phyloP scores from a whole-genome alignment of 2,888 invertebrate genomes.

The Lithophane semibrunnea region DNA sequence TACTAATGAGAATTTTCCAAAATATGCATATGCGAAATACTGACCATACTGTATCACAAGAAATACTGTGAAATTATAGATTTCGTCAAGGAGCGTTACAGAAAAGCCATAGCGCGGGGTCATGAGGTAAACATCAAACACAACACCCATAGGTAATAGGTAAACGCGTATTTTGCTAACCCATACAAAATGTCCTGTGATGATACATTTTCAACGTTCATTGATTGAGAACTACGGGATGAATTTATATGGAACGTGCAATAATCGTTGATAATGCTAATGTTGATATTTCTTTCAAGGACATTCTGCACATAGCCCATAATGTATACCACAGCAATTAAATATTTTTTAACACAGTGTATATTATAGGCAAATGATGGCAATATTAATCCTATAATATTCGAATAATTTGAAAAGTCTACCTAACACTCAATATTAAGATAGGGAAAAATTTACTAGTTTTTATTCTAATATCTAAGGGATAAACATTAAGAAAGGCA shows the following conservation, averaged over 20 bases:
- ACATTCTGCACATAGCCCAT: slow-evolving; percentile 21
- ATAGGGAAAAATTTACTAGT: slow-evolving; percentile 54
- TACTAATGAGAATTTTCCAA: neutral
- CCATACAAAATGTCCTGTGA: slow-evolving; percentile 3
- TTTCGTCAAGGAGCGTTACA: neutral
- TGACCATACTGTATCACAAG: no score
- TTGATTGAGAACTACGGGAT: slow-evolving; percentile 13
- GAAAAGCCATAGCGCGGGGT: slow-evolving; percentile 16
- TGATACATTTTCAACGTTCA: neutral
- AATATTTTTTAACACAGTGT: slow-evolving; percentile 20
- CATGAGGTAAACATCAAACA: slow-evolving; percentile 18
- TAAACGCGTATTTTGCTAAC: neutral
- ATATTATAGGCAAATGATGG: slow-evolving; percentile 46
- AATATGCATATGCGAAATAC: neutral
- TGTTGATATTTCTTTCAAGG: neutral
- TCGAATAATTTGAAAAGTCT: slow-evolving; percentile 53
- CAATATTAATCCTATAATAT: slow-evolving; percentile 37
- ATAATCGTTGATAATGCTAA: neutral
- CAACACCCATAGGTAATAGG: neutral
- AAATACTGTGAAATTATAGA: neutral
- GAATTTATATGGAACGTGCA: neutral
- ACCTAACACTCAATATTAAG: slow-evolving; percentile 61
- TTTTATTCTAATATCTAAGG: slow-evolving; percentile 44
- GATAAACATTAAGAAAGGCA: slow-evolving; percentile 60
- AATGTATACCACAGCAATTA: slow-evolving; percentile 13